These are phyloP conservation scores for Heliornis fulica DNA, from an alignment of 2,113 vertebrate genomes.

Conservation along the genomic window DNA sequence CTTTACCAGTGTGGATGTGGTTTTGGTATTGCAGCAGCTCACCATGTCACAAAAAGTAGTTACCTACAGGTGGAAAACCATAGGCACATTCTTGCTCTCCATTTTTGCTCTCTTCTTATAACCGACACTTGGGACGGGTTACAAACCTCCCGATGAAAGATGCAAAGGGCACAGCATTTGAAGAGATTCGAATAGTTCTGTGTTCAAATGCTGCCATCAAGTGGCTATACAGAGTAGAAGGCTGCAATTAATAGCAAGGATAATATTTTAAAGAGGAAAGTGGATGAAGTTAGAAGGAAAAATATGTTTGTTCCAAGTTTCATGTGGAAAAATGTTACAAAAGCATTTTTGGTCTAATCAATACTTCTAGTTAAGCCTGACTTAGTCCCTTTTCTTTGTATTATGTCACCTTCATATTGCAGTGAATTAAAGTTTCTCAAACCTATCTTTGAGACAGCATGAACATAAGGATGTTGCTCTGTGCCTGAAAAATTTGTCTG, in stretches of 20 bases:
- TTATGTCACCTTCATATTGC: background rate
- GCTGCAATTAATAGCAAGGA: too few relatives aligned
- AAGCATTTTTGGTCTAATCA: background rate
- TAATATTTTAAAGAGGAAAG: background rate
- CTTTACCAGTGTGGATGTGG: background rate
- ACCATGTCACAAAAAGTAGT: background rate
- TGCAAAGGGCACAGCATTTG: fast-evolving
- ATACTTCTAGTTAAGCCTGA: background rate
- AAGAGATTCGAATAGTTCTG: background rate
- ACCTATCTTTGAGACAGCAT: background rate
- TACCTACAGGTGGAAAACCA: background rate
- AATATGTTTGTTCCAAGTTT: background rate
- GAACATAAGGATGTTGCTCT: background rate
- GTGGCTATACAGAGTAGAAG: background rate
- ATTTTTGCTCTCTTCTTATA: background rate
- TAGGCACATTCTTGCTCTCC: fast-evolving
- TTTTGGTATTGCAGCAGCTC: background rate
- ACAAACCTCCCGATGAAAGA: background rate
- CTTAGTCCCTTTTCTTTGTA: background rate
- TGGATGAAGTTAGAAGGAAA: background rate
- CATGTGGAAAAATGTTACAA: background rate
- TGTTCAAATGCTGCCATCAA: slow-evolving; percentile 64
- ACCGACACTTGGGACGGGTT: background rate
- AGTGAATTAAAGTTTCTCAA: background rate
- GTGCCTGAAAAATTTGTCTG: background rate